Evolutionary conservation across 2,797 vertebrate genomes (phyloP).

Genomic region (Hirundo rustica): DNA sequence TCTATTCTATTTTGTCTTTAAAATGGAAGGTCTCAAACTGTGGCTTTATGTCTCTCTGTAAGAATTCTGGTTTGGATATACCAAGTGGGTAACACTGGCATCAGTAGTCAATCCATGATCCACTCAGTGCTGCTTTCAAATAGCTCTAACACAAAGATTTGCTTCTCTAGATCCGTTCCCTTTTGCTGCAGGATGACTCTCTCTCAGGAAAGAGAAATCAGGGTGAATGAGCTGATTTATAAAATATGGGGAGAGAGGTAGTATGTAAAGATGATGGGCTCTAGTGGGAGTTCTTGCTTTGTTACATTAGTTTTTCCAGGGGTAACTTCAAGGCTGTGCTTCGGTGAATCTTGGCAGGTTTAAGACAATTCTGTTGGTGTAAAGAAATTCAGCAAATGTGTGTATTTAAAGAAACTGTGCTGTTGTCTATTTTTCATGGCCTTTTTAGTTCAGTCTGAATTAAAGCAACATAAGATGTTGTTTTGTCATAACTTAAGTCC

Average conservation of each 20-base stretch:
- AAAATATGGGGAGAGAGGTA: not conserved
- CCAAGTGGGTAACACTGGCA: not conserved
- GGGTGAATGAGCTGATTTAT: not conserved
- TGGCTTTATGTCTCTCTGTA: not conserved
- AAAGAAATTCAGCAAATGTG: not conserved
- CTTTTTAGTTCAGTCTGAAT: not conserved
- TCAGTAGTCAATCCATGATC: not conserved
- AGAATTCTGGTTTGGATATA: not conserved
- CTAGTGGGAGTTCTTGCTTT: not conserved
- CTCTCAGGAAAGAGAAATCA: not conserved
- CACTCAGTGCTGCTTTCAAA: not conserved
- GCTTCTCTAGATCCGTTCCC: not conserved
- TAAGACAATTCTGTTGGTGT: not conserved
- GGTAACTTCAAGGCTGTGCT: not conserved
- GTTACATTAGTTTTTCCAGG: not conserved
- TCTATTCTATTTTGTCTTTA: not conserved
- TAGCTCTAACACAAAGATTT: not conserved
- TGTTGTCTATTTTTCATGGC: not conserved
- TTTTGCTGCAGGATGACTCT: not conserved
- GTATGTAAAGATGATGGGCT: not conserved
- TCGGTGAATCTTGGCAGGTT: not conserved
- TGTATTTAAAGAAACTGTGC: not conserved
- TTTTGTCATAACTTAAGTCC: not conserved
- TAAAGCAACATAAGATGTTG: not conserved
- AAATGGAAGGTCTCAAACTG: not conserved